phyloP scores from a whole-genome alignment of 2,888 invertebrate genomes.

The Pedicia rivosa region DNA sequence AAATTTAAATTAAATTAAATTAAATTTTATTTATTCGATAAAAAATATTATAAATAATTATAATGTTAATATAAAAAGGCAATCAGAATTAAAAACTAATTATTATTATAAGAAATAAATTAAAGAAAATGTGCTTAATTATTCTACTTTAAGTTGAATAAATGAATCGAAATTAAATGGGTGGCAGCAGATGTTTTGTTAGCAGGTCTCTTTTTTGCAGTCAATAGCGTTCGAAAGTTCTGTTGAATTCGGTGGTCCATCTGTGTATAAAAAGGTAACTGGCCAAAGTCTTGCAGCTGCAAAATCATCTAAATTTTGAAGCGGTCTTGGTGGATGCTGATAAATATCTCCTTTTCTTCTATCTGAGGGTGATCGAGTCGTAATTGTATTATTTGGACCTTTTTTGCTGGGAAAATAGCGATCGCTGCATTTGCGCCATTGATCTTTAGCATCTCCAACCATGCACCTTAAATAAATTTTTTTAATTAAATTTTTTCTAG shows the following conservation, averaged over 20 bases:
- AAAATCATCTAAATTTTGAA: constrained; percentile 27
- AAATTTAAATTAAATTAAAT: too few species aligned
- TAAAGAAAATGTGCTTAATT: too few species aligned
- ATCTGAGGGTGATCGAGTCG: constrained; percentile 8
- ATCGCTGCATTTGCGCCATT: constrained; percentile 79
- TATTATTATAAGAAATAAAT: too few species aligned
- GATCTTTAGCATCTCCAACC: constrained; percentile 59
- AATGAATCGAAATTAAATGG: too few species aligned
- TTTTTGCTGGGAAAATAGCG: constrained; percentile 48
- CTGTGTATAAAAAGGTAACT: constrained; percentile 64
- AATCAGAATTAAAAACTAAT: too few species aligned
- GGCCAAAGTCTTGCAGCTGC: constrained; percentile 49
- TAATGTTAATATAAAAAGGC: too few species aligned
- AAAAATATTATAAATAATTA: too few species aligned
- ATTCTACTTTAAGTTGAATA: too few species aligned
- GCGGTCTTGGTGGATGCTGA: constrained; percentile 27
- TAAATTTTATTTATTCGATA: too few species aligned
- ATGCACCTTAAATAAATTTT: constrained; percentile 55
- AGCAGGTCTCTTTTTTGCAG: constrained; percentile 31
- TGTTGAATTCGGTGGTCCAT: constrained; percentile 60
- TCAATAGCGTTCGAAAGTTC: constrained; percentile 32
- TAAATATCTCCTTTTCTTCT: constrained; percentile 18
- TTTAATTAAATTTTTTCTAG: constrained; percentile 5
- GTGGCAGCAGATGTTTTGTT: constrained; percentile 11
- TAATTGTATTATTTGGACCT: constrained; percentile 21